phyloP scores from a whole-genome alignment of 2,113 vertebrate genomes.

The Cervus canadensis region DNA sequence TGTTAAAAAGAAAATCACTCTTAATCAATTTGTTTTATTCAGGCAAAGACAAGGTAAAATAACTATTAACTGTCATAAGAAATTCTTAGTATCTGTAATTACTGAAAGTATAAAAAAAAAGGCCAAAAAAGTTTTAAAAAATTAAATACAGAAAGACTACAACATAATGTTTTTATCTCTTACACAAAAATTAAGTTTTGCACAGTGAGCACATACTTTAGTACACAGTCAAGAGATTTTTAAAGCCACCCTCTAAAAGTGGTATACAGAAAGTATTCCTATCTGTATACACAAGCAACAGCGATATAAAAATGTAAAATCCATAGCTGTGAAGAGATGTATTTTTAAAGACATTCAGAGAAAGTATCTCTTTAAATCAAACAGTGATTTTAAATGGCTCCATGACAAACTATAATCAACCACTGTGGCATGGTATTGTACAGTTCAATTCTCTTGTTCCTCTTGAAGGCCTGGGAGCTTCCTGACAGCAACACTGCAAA shows the following conservation, averaged over 20 bases:
- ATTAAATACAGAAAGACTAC: not conserved
- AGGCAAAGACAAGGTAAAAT: conserved; percentile 5
- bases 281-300: not conserved
- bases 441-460: conserved; percentile 19
- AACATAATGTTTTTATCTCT: not conserved
- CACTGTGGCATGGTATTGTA: not conserved
- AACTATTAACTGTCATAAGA: not conserved
- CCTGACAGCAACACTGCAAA: not conserved
- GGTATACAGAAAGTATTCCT: not conserved
- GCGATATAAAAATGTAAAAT: conserved; percentile 46
- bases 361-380: conserved; percentile 48
- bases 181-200: conserved; percentile 15
- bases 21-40: not conserved
- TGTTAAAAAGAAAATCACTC: not conserved
- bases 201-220: not conserved
- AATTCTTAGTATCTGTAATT: not conserved
- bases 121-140: not conserved
- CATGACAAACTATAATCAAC: conserved; percentile 44
- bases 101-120: not conserved
- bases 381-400: conserved; percentile 5
- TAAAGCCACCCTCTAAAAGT: not conserved
- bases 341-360: conserved; percentile 18
- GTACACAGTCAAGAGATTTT: not conserved
- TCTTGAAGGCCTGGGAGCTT: not conserved
- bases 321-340: not conserved